Percentiles rank a stretch among this genome's conserved stretches.
Evolutionary conservation across 2,888 invertebrate genomes (phyloP).

Genomic region (Leptinotarsa juncta): DNA sequence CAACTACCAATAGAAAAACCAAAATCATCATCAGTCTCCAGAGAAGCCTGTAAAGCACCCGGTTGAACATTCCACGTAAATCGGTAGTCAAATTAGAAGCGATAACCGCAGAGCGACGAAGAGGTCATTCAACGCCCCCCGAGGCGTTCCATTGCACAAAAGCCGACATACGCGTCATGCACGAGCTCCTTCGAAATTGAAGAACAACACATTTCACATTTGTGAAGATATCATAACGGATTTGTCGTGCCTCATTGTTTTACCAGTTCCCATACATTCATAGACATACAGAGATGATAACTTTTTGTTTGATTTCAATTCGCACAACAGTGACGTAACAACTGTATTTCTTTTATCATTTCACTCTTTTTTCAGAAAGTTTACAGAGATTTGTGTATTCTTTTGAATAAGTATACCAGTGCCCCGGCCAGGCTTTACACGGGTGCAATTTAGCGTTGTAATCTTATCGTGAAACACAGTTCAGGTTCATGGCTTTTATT

Average conservation of each 20-base stretch:
- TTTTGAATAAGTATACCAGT: no score
- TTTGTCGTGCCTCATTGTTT: slow-evolving; percentile 15
- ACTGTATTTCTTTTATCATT: no score
- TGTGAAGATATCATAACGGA: slow-evolving; percentile 22
- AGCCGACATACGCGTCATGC: slow-evolving; percentile 22
- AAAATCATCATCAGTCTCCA: neutral
- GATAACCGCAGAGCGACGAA: slow-evolving; percentile 11
- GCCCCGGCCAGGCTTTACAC: no score
- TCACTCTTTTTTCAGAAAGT: no score
- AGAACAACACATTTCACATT: slow-evolving; percentile 16
- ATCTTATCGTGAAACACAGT: no score
- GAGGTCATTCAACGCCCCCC: slow-evolving; percentile 22
- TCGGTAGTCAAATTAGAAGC: slow-evolving; percentile 18
- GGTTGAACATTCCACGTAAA: slow-evolving; percentile 5
- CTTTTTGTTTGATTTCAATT: slow-evolving; percentile 16
- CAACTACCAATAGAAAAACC: neutral
- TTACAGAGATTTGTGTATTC: no score
- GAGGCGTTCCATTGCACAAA: slow-evolving; percentile 6
- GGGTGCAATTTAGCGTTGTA: no score
- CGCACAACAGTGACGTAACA: neutral
- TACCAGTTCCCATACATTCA: slow-evolving; percentile 13
- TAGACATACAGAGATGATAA: slow-evolving; percentile 5
- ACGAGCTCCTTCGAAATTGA: slow-evolving; percentile 22
- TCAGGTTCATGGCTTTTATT: no score
- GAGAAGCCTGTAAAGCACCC: neutral